These are phyloP conservation scores for Eurois occulta DNA, from an alignment of 2,888 invertebrate species.

Conservation along the genomic window DNA sequence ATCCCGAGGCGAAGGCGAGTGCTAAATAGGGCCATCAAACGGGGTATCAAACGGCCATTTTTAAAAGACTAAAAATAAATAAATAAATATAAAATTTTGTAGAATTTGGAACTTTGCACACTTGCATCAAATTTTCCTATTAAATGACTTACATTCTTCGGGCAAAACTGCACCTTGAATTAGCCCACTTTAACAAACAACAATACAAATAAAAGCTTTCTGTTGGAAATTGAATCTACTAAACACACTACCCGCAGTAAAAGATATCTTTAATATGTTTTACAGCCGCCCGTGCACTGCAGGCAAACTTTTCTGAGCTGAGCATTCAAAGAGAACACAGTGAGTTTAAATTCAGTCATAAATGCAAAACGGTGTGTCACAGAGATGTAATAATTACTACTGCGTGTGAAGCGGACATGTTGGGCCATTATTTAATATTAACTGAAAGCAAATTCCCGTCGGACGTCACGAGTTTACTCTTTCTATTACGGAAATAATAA, in stretches of 20 bases:
- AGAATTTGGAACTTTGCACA: background rate
- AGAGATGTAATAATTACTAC: conserved; percentile 30
- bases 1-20: background rate
- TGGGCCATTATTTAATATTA: conserved; percentile 12
- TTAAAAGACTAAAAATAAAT: no score
- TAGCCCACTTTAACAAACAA: background rate
- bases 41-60: no score
- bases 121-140: background rate
- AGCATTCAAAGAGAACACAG: conserved; percentile 8
- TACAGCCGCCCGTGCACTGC: background rate
- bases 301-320: conserved; percentile 30
- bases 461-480: background rate
- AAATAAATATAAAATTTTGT: background rate
- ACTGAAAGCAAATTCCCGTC: background rate
- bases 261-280: conserved; percentile 27
- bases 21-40: background rate
- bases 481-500: background rate
- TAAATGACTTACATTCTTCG: background rate
- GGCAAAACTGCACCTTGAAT: background rate
- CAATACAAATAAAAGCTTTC: conserved; percentile 3
- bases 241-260: background rate
- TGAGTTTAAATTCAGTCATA: conserved; percentile 2
- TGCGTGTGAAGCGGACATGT: background rate
- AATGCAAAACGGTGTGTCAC: conserved; percentile 27
- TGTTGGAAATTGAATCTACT: conserved; percentile 1